phyloP scores from a whole-genome alignment of 2,888 invertebrate genomes.

The Brachylomia viminalis region DNA sequence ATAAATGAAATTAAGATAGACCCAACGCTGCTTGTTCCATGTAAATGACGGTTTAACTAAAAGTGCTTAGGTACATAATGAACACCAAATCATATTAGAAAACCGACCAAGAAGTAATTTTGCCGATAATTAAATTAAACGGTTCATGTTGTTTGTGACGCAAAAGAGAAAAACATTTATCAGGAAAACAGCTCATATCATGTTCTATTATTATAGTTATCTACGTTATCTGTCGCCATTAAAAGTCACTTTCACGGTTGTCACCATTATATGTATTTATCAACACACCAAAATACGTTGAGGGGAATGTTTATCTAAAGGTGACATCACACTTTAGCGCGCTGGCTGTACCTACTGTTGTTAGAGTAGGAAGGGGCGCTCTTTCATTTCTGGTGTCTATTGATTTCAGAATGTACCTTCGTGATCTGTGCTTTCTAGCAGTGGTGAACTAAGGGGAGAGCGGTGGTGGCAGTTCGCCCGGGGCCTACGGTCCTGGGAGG shows the following conservation, averaged over 20 bases:
- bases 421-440: too few relatives aligned
- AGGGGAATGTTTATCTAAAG: constrained; percentile 31
- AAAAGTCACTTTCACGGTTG: constrained; percentile 42
- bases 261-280: constrained; percentile 22
- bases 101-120: constrained; percentile 13
- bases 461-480: too few relatives aligned
- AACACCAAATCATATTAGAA: not conserved
- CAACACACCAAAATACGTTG: constrained; percentile 25
- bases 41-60: not conserved
- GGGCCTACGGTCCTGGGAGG: too few relatives aligned
- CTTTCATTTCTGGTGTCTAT: too few relatives aligned
- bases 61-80: constrained; percentile 1
- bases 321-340: not conserved
- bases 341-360: too few relatives aligned
- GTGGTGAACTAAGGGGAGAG: too few relatives aligned
- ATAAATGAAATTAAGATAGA: constrained; percentile 3
- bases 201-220: constrained; percentile 5
- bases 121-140: constrained; percentile 9
- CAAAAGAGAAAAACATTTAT: not conserved
- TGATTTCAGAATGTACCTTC: too few relatives aligned
- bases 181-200: not conserved
- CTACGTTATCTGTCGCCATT: constrained; percentile 33
- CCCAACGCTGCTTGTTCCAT: not conserved
- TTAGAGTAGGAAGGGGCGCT: too few relatives aligned
- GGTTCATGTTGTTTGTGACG: not conserved